phyloP scores from a whole-genome alignment of 2,888 invertebrate species.

The Parthenolecanium corni region DNA sequence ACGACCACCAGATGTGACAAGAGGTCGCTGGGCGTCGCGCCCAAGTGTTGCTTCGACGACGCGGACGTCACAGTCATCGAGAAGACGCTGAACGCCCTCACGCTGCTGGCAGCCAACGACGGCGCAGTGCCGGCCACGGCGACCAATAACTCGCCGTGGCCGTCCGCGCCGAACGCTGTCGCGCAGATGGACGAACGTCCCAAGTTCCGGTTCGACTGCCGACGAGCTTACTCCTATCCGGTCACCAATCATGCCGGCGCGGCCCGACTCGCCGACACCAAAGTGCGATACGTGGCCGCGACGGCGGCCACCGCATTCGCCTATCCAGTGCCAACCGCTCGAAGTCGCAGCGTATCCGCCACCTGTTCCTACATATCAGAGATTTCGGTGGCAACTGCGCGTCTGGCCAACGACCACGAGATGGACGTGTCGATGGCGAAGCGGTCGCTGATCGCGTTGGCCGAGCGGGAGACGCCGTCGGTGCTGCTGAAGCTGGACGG shows the following conservation, averaged over 20 bases:
- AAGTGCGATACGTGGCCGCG: background rate
- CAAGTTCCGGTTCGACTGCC: conserved; percentile 2
- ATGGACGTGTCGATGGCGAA: background rate
- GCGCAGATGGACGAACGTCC: background rate
- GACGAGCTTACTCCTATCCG: conserved; percentile 21
- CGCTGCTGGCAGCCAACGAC: background rate
- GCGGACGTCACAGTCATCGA: background rate
- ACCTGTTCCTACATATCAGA: conserved; percentile 18
- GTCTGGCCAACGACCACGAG: background rate
- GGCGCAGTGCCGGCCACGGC: background rate
- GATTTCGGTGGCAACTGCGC: background rate
- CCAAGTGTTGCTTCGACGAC: background rate
- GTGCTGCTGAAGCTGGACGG: conserved; percentile 1
- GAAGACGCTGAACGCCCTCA: background rate
- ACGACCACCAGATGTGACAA: background rate
- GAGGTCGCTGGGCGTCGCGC: too few relatives aligned
- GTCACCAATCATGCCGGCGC: background rate
- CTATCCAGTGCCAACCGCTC: background rate
- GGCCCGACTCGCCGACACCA: background rate
- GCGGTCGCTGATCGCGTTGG: background rate
- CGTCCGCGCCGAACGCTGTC: background rate
- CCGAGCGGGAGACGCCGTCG: conserved; percentile 11
- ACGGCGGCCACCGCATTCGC: background rate
- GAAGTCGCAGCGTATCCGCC: conserved; percentile 15
- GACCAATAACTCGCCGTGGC: background rate